Evolutionary conservation across 2,797 vertebrate species (phyloP), one percentile per base, ranked within the genome.

Genomic region (Gymnoscopelus microlampas): DNA sequence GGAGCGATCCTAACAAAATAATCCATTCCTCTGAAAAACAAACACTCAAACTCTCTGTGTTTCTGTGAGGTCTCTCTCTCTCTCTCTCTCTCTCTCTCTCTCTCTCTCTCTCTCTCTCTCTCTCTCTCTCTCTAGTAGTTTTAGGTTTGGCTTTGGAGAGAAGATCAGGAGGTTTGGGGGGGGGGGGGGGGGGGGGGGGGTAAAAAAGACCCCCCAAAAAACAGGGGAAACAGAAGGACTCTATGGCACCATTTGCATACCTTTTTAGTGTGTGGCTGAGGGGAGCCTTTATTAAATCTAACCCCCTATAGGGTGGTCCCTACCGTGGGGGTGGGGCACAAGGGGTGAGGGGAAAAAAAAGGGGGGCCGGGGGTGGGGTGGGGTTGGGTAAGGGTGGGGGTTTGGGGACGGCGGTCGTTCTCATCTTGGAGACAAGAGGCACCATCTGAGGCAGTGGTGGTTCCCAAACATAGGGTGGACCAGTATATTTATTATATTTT

Each of bases 251-350:
- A 90, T 92, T 92, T 91, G 89, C 87, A 90, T 91, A 88, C 84
- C 85, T 89, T 91, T 93, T 92, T 92, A 91, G 88, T 86, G 84
- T 90, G 89, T 88, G 90, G 85, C 81, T 78, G 85, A 87, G 81
- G 81, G 85, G 86, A n/a, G 85, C 82, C 77, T 90, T 91, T 92
- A 90, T 89, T 88, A 86, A 89, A 91, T 87, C 85, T 83, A 83
- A 66, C 84, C 78, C 86, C 76, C 77, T 44, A 72, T 85, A 86
- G 82, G 86, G 84, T 82, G 73, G 77, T 73, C 71, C 77, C 69
- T 71, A 47, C 26, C 54, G 70, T 60, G 67, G 57, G 63, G 73
- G 24, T 10, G 73, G 80, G 74, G 70, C 47, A 68, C 48, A 19
- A 35, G 68, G 66, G 63, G 64, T 69, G 50, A 59, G 58, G 63